These are phyloP conservation scores for Aramus guarauna DNA, from an alignment of 2,113 vertebrate genomes.

Conservation along the genomic window DNA sequence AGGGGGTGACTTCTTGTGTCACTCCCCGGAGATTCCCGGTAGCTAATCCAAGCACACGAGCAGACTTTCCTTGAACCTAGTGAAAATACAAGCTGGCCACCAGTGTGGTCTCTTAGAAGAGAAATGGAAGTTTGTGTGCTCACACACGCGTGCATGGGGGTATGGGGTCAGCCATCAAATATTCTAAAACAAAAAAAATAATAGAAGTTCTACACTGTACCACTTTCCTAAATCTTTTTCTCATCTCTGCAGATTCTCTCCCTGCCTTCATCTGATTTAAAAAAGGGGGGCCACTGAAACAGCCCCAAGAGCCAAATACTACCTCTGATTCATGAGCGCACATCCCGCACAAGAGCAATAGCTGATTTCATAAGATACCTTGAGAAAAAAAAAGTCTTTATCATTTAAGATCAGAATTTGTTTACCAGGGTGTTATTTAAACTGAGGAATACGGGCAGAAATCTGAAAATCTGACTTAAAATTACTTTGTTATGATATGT, in stretches of 20 bases:
- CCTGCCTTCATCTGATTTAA: neutral
- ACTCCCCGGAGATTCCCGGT: fast-evolving
- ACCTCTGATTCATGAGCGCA: neutral
- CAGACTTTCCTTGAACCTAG: neutral
- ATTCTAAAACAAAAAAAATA: neutral
- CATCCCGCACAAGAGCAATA: neutral
- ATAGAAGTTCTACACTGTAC: neutral
- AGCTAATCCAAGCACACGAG: neutral
- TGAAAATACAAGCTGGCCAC: neutral
- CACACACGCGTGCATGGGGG: too few relatives aligned
- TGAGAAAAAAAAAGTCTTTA: neutral
- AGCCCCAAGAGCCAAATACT: neutral
- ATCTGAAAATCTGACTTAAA: neutral
- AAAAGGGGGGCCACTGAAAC: neutral
- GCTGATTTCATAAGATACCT: conserved; percentile 5
- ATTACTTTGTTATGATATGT: neutral
- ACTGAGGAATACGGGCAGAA: conserved; percentile 9
- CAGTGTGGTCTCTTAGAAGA: neutral
- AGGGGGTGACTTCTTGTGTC: neutral
- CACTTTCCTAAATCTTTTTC: neutral
- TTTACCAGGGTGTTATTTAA: conserved; percentile 23
- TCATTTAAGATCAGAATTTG: conserved; percentile 28
- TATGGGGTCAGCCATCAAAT: neutral
- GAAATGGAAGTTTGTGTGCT: neutral
- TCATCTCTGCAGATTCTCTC: neutral